Percentiles rank a stretch among this genome's conserved stretches.
phyloP scores from a whole-genome alignment of 2,888 invertebrate species.

The Orthosia cruda region DNA sequence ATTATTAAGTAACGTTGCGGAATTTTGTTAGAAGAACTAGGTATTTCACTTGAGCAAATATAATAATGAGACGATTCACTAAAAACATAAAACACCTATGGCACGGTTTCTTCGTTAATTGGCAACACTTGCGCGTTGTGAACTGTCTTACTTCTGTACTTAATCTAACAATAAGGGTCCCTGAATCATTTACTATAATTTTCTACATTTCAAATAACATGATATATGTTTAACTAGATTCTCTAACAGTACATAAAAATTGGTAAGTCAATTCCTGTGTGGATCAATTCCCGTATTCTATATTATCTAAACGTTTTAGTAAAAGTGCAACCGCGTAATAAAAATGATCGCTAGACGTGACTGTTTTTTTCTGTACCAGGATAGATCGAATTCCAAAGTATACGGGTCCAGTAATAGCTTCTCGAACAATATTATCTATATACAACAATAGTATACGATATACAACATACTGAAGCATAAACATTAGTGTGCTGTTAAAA shows the following conservation, averaged over 20 bases:
- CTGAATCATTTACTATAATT: constrained; percentile 69
- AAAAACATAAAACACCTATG: constrained; percentile 84
- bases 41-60: constrained; percentile 86
- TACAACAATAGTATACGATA: constrained; percentile 63
- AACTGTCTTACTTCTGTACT: constrained; percentile 72
- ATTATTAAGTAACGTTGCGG: constrained; percentile 77
- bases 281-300: constrained; percentile 65
- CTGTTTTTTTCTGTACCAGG: constrained; percentile 32
- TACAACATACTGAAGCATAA: constrained; percentile 62
- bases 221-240: constrained; percentile 65
- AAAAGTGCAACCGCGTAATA: constrained; percentile 46
- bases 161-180: constrained; percentile 76
- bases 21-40: constrained; percentile 70
- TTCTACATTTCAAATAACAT: constrained; percentile 67
- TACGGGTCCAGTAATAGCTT: constrained; percentile 61
- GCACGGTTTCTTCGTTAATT: constrained; percentile 89
- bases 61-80: constrained; percentile 76
- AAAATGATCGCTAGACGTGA: constrained; percentile 35
- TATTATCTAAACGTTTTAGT: constrained; percentile 57
- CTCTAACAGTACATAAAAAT: constrained; percentile 65
- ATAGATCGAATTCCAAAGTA: constrained; percentile 33
- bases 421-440: constrained; percentile 51
- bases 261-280: constrained; percentile 68
- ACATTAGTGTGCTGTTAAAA: constrained; percentile 66
- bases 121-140: constrained; percentile 70